phyloP scores from a whole-genome alignment of 2,797 vertebrate genomes.

The Pseudotriccus pelzelni region DNA sequence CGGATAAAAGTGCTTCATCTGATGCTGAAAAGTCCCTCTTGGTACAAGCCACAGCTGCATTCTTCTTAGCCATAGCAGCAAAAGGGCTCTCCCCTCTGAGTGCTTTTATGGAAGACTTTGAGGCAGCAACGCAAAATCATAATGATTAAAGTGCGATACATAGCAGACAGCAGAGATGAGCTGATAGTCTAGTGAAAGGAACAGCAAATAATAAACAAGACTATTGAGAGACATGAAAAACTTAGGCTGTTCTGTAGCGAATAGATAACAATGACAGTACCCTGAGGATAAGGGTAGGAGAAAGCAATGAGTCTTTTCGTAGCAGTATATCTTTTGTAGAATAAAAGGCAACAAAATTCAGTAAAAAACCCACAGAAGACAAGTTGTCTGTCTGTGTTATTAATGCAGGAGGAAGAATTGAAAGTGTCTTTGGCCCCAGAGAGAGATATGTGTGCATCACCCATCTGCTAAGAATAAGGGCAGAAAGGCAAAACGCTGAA shows the following conservation, averaged over 20 bases:
- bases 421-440: neutral
- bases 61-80: neutral
- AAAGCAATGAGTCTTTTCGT: slow-evolving; percentile 11
- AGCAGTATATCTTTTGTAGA: neutral
- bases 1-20: neutral
- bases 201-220: slow-evolving; percentile 1
- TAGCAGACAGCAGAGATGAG: neutral
- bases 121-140: neutral
- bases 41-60: neutral
- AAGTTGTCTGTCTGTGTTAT: slow-evolving; percentile 21
- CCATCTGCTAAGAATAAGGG: neutral
- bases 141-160: neutral
- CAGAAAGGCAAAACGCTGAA: neutral
- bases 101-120: neutral
- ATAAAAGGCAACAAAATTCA: neutral
- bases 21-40: neutral
- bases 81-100: neutral
- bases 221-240: neutral
- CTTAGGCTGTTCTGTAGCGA: neutral
- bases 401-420: slow-evolving; percentile 11
- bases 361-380: slow-evolving; percentile 15
- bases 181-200: neutral
- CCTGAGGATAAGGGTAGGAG: neutral
- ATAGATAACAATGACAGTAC: slow-evolving; percentile 15
- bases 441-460: neutral